phyloP scores from a whole-genome alignment of 2,888 invertebrate genomes.

The Lissonota sp. region DNA sequence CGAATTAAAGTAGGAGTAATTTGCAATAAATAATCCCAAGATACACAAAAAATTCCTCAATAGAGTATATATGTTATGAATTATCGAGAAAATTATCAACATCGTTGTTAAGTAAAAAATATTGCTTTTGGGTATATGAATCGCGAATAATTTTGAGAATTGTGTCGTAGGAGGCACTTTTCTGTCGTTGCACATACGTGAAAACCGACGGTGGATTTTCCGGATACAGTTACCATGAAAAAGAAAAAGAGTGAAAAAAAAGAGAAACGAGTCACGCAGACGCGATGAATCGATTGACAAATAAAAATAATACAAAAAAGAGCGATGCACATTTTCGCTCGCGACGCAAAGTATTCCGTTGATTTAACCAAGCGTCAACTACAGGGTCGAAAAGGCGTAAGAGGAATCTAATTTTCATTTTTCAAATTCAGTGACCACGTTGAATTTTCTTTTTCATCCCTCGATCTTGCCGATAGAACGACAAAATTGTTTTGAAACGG shows the following conservation, averaged over 20 bases:
- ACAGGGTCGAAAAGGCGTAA: background rate
- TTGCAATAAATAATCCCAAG: no score
- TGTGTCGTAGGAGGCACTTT: no score
- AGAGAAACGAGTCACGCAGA: slow-evolving; percentile 8
- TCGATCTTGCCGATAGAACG: background rate
- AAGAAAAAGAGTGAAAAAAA: background rate
- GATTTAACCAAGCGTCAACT: slow-evolving; percentile 20
- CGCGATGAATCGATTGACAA: background rate
- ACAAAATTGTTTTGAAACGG: slow-evolving; percentile 2
- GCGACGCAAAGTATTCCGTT: slow-evolving; percentile 7
- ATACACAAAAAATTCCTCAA: no score
- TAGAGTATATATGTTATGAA: no score
- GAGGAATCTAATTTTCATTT: slow-evolving; percentile 7
- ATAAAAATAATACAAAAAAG: slow-evolving; percentile 17
- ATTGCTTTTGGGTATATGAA: background rate
- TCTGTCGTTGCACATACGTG: background rate
- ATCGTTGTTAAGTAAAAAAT: slow-evolving; percentile 14
- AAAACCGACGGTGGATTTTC: slow-evolving; percentile 43
- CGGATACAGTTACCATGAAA: slow-evolving; percentile 44
- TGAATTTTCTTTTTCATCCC: background rate
- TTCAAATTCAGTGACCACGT: background rate
- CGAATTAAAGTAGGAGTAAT: no score
- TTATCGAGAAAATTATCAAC: no score
- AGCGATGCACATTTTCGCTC: slow-evolving; percentile 22
- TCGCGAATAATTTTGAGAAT: slow-evolving; percentile 13